Conservation (phyloP, 2,888 invertebrate species). For the Syrphus vitripennis region DNA sequence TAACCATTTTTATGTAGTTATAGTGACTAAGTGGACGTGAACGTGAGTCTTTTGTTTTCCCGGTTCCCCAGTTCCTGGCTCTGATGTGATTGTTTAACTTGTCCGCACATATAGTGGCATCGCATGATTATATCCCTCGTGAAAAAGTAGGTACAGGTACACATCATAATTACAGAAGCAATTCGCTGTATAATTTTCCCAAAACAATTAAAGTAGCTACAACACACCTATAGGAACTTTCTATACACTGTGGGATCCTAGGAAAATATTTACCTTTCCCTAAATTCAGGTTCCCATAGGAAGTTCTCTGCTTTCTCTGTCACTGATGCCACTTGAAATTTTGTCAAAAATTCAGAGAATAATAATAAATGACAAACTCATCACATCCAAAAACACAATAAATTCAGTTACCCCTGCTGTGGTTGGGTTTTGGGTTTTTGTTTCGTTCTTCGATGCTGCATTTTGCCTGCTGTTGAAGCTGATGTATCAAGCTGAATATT, state of each 20-base stretch:
- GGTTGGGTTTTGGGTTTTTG: neutral
- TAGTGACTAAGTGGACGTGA: slow-evolving; percentile 47
- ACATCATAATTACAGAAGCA: slow-evolving; percentile 53
- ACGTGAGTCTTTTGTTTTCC: slow-evolving; percentile 59
- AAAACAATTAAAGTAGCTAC: neutral
- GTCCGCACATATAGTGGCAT: neutral
- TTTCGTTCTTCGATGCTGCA: too few relatives aligned
- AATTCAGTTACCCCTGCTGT: slow-evolving; percentile 14
- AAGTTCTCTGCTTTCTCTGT: neutral
- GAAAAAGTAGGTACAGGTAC: slow-evolving; percentile 17
- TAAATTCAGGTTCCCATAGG: slow-evolving; percentile 51
- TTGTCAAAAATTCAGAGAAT: slow-evolving; percentile 61
- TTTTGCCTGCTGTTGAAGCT: neutral
- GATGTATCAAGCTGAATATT: slow-evolving; percentile 2
- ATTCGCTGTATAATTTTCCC: slow-evolving; percentile 21
- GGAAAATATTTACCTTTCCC: slow-evolving; percentile 63
- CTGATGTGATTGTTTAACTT: neutral
- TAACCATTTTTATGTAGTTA: neutral
- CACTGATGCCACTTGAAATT: slow-evolving; percentile 55
- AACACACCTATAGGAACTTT: slow-evolving; percentile 15
- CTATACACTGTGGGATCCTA: slow-evolving; percentile 19
- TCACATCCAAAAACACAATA: slow-evolving; percentile 19
- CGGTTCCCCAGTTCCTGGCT: neutral
- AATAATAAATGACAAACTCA: slow-evolving; percentile 56
- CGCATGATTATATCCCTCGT: neutral